Conservation (phyloP, 2,113 vertebrate genomes). For the Vulpes ferrilata region DNA sequence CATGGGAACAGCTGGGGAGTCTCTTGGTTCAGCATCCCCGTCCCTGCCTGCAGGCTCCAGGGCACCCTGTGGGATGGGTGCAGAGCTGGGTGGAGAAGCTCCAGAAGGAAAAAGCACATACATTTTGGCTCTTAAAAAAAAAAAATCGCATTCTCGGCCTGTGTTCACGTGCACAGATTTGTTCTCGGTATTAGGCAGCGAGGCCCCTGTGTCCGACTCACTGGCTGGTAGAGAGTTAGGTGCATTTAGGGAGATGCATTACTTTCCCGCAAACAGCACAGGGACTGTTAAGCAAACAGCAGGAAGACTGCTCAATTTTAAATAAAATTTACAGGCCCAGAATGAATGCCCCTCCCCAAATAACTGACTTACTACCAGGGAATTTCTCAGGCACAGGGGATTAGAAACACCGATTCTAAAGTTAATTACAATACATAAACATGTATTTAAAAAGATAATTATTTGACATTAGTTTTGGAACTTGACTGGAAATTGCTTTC, state of each 20-base stretch:
- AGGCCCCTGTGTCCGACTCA: constrained; percentile 47
- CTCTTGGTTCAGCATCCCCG: background rate
- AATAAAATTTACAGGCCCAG: constrained; percentile 79
- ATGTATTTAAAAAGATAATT: constrained; percentile 80
- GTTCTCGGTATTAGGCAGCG: background rate
- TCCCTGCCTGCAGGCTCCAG: accelerated
- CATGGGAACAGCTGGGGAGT: background rate
- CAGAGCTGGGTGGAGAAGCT: background rate
- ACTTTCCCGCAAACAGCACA: constrained; percentile 59
- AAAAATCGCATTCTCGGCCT: background rate
- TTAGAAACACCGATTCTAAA: constrained; percentile 57
- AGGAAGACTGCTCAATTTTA: constrained; percentile 78
- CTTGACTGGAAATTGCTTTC: constrained; percentile 79
- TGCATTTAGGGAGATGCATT: constrained; percentile 69
- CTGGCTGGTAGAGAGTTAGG: constrained; percentile 59
- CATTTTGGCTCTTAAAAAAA: background rate
- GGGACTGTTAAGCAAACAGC: constrained; percentile 80
- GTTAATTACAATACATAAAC: constrained; percentile 80
- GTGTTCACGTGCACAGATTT: background rate
- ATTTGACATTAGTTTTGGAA: constrained; percentile 82
- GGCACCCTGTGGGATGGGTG: background rate
- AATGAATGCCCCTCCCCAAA: constrained; percentile 66
- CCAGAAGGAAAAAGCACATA: constrained; percentile 56
- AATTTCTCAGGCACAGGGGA: constrained; percentile 71
- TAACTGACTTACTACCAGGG: constrained; percentile 67